phyloP scores from a whole-genome alignment of 2,797 vertebrate genomes.

The Sphenodon punctatus region DNA sequence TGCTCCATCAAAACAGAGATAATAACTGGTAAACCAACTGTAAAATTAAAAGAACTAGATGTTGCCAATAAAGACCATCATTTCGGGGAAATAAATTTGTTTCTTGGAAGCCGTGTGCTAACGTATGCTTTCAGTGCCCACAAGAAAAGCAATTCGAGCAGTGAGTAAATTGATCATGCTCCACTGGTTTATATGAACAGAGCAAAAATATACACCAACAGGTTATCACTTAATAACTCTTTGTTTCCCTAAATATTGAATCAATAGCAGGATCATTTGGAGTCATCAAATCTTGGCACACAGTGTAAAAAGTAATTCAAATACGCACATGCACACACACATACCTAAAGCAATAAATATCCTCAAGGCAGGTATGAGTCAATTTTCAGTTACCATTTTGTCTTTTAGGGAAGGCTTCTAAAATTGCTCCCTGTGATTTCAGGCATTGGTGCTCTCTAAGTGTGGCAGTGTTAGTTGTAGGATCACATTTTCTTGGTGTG shows the following conservation, averaged over 20 bases:
- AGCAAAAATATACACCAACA: slow-evolving; percentile 71
- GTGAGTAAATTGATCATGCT: slow-evolving; percentile 82
- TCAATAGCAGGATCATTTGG: slow-evolving; percentile 73
- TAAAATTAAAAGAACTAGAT: slow-evolving; percentile 85
- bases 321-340: rapidly evolving
- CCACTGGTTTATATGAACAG: slow-evolving; percentile 79
- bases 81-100: slow-evolving; percentile 83
- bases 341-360: slow-evolving; percentile 5
- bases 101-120: slow-evolving; percentile 77
- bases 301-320: slow-evolving; percentile 49
- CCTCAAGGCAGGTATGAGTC: slow-evolving; percentile 32
- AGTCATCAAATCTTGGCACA: slow-evolving; percentile 69
- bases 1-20: slow-evolving; percentile 81
- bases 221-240: slow-evolving; percentile 78
- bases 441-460: too few relatives aligned
- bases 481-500: too few relatives aligned
- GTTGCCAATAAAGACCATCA: slow-evolving; percentile 82
- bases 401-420: too few relatives aligned
- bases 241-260: slow-evolving; percentile 75
- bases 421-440: too few relatives aligned
- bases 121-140: slow-evolving; percentile 75
- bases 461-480: too few relatives aligned
- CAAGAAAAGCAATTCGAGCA: slow-evolving; percentile 77
- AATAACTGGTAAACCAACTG: slow-evolving; percentile 84
- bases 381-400: too few relatives aligned